Conservation (phyloP, 2,113 vertebrate genomes). For the Platanista minor region DNA sequence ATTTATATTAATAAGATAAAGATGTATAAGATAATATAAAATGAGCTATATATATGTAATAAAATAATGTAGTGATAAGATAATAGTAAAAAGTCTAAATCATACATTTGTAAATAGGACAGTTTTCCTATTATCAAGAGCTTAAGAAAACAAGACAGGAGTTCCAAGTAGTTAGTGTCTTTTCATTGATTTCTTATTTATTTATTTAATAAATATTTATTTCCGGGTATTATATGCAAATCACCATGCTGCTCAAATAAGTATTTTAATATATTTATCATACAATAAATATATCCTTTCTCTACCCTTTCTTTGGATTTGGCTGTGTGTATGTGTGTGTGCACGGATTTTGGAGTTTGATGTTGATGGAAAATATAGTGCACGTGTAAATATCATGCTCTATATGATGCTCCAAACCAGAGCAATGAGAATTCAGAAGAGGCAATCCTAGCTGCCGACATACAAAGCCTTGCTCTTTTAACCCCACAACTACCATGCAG, state of each 20-base stretch:
- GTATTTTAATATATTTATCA: neutral
- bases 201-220: neutral
- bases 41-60: neutral
- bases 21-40: neutral
- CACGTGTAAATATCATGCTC: neutral
- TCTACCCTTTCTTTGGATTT: neutral
- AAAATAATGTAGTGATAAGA: neutral
- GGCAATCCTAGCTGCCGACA: neutral
- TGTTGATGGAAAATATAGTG: neutral
- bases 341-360: neutral
- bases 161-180: neutral
- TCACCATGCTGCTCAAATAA: neutral
- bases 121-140: neutral
- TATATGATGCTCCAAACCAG: neutral
- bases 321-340: neutral
- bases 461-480: neutral
- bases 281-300: neutral
- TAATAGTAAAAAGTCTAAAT: neutral
- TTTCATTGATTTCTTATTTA: neutral
- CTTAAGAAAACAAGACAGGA: neutral
- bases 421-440: neutral
- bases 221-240: neutral
- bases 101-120: neutral
- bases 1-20: neutral
- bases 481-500: no score